Percentiles rank a stretch among this genome's conserved stretches.
phyloP scores from a whole-genome alignment of 2,797 vertebrate species.

The Steatocranus sp. region DNA sequence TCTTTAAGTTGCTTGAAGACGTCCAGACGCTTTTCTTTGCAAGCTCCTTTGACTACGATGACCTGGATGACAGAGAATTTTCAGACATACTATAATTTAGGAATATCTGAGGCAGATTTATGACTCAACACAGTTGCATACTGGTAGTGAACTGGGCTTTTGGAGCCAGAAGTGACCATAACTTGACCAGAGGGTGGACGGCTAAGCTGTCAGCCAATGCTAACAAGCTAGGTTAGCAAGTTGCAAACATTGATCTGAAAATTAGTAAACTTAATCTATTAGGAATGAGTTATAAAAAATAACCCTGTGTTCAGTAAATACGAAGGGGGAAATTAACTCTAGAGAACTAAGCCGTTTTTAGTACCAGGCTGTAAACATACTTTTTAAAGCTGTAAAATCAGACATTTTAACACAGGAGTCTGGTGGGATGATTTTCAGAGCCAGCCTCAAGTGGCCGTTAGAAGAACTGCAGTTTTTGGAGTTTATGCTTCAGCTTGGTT shows the following conservation, averaged over 20 bases:
- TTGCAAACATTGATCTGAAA: neutral
- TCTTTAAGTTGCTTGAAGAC: no score
- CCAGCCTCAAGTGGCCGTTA: neutral
- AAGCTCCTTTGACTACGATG: no score
- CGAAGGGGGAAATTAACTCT: neutral
- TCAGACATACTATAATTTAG: neutral
- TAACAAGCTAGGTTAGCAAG: neutral
- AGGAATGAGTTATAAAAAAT: neutral
- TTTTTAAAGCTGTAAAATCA: neutral
- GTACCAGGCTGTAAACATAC: accelerated
- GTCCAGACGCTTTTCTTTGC: no score
- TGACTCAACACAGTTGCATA: neutral
- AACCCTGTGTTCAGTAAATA: accelerated
- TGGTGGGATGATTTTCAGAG: neutral
- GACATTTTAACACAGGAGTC: neutral
- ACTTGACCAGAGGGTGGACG: neutral
- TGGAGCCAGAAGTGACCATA: neutral
- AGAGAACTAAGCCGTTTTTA: neutral
- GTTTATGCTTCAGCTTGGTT: neutral
- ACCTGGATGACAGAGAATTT: no score
- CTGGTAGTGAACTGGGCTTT: neutral
- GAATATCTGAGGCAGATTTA: neutral
- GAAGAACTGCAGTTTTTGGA: neutral
- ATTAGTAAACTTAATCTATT: no score
- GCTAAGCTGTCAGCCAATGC: neutral